Percentiles rank a stretch among this genome's conserved stretches.
These are phyloP conservation scores for Macrobrachium rosenbergii DNA, from an alignment of 1,140 invertebrate species.

Conservation along the genomic window DNA sequence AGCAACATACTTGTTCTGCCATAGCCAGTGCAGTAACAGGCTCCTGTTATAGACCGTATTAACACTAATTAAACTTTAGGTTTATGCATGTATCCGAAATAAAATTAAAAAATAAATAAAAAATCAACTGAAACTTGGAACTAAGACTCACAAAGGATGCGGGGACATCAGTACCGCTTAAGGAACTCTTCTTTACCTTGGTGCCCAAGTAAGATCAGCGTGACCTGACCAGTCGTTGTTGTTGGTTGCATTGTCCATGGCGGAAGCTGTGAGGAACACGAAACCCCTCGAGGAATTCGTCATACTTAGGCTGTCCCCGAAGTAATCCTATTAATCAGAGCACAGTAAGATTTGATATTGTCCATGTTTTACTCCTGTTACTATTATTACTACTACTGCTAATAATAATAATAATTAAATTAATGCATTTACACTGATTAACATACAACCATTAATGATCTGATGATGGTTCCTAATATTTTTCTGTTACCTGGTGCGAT, in stretches of 20 bases:
- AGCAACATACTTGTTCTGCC: slow-evolving; percentile 39
- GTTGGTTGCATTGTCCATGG: slow-evolving; percentile 47
- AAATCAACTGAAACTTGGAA: no score
- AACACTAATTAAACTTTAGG: not conserved
- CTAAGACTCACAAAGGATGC: no score
- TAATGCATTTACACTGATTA: no score
- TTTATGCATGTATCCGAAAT: not conserved
- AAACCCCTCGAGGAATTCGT: slow-evolving; percentile 30
- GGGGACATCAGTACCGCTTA: no score
- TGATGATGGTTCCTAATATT: no score
- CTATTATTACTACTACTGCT: not conserved
- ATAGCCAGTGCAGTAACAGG: slow-evolving; percentile 35
- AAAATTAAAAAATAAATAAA: not conserved
- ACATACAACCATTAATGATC: no score
- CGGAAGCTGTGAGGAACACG: slow-evolving; percentile 17
- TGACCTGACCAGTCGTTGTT: slow-evolving; percentile 65
- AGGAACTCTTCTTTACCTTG: slow-evolving; percentile 1
- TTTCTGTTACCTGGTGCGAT: no score
- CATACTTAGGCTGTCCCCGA: slow-evolving; percentile 45
- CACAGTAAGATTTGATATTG: not conserved
- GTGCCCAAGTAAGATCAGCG: slow-evolving; percentile 6
- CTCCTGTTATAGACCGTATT: slow-evolving; percentile 15
- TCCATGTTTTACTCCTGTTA: not conserved
- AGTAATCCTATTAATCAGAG: slow-evolving; percentile 49
- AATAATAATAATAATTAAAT: no score